A percentile compares a stretch with the other conserved stretches of the same genome.
These are phyloP conservation scores for Tenthredo amoena DNA, from an alignment of 2,888 invertebrate genomes.

Conservation along the genomic window DNA sequence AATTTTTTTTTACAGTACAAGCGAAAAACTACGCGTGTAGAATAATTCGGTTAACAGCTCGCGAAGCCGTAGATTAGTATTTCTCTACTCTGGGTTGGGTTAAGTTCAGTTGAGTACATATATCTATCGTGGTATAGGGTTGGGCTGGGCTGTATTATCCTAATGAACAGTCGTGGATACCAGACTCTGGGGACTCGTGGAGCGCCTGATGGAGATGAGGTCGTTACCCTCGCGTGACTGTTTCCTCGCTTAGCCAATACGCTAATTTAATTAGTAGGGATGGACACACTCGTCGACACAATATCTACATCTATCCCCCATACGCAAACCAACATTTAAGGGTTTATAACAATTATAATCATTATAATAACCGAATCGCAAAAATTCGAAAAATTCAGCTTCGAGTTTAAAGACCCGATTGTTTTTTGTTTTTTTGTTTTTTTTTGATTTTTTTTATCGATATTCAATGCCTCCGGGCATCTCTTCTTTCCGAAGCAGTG, in stretches of 20 bases:
- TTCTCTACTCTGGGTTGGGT: constrained; percentile 22
- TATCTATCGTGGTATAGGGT: not conserved
- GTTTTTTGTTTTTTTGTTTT: no score
- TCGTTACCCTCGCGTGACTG: constrained; percentile 69
- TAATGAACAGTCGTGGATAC: constrained; percentile 72
- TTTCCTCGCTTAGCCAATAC: constrained; percentile 62
- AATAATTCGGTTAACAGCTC: constrained; percentile 47
- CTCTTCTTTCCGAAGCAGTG: not conserved
- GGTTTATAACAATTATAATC: no score
- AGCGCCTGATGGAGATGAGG: constrained; percentile 68
- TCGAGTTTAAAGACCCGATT: no score
- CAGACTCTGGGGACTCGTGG: constrained; percentile 72
- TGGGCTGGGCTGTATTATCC: constrained; percentile 71
- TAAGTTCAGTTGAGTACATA: not conserved
- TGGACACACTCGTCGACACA: constrained; percentile 57
- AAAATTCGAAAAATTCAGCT: no score
- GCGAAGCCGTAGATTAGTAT: constrained; percentile 44
- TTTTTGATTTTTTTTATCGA: no score
- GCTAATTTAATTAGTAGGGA: constrained; percentile 72
- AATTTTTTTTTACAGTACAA: no score
- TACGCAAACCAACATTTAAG: no score
- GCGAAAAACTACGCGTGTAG: constrained; percentile 9
- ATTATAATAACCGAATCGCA: no score
- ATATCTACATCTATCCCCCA: not conserved
- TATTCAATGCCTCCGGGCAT: no score